Conservation (phyloP, 2,797 vertebrate species). For the Serranus cabrilla region DNA sequence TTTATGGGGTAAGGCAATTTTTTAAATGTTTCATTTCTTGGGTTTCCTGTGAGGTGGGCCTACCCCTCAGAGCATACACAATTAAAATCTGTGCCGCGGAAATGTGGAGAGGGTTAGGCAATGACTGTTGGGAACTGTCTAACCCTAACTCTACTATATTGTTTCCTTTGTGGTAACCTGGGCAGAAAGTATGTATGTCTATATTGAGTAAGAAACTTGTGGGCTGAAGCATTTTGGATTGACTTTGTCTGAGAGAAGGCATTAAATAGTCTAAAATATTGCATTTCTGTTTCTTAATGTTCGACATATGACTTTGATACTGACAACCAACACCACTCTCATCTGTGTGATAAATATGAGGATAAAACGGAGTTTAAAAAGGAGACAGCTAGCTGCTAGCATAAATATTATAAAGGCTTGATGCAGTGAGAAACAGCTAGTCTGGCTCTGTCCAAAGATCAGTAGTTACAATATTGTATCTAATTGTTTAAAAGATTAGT, state of each 20-base stretch:
- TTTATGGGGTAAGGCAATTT: slow-evolving; percentile 67
- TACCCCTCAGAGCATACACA: slow-evolving; percentile 54
- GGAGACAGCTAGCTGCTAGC: no score
- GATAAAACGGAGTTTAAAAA: no score
- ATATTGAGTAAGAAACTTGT: slow-evolving; percentile 54
- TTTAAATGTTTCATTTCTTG: slow-evolving; percentile 70
- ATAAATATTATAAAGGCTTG: no score
- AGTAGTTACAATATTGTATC: no score
- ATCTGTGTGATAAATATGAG: no score
- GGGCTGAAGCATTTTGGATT: slow-evolving; percentile 31
- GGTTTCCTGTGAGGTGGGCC: slow-evolving; percentile 78
- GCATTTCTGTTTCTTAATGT: slow-evolving; percentile 6
- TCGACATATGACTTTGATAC: background rate
- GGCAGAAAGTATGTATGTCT: slow-evolving; percentile 45
- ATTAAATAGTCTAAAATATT: slow-evolving; percentile 14
- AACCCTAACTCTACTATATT: slow-evolving; percentile 66
- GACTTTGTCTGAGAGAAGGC: slow-evolving; percentile 24
- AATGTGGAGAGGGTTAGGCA: slow-evolving; percentile 67
- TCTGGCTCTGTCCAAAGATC: no score
- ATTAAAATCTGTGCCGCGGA: slow-evolving; percentile 68
- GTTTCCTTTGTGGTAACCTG: slow-evolving; percentile 73
- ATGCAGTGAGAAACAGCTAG: no score
- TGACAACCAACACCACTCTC: background rate
- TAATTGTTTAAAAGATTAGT: no score
- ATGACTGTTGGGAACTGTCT: slow-evolving; percentile 55